Base-by-base conservation (phyloP, 2,797 vertebrate genomes). In the Erethizon dorsatum region DNA sequence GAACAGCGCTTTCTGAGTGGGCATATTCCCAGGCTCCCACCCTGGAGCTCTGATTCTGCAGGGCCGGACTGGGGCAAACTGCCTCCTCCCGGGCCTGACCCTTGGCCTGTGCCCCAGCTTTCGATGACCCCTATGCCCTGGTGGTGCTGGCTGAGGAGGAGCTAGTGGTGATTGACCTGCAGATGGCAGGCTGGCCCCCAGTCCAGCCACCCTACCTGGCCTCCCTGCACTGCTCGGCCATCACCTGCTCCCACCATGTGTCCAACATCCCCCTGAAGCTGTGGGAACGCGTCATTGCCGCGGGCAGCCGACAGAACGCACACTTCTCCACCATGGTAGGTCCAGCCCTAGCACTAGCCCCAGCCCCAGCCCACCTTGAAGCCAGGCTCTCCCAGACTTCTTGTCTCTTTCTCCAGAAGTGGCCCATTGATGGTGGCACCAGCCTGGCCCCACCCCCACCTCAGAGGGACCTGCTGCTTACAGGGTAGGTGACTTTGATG, bases 111-210 rank as follows among this genome's bases (percentile, higher is more conserved):
- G 86, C 89, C 96, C 69, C 97, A 99, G 99, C 99, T 56, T 99
- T 97, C 0, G 99, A 99, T 80, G 98, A 99, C 78, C 99, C 99
- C 65, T 99, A 98, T 41, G 99, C 99, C 6, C 98, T 99, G 97
- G 99, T 99, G 98, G 99, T 99, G 54, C 98, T 99, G 97, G 99
- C 99, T 1, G 99, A 99, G 96, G 99, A 99, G 98, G 99, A 99
- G 97, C 98, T 99, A 79, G 99, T 99, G 45, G 99, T 99, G 82
- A 99, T 99, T 2, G 99, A 99, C 98, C 97, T 99, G 96, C 98
- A 99, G 98, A 99, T 99, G 0, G 98, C 99, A 0, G 99, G 99
- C 95, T 99, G 99, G 99, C 99, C 99, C 0, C 99, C 99, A 14
- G 99, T 99, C 69, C 99, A 99, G 97, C 99, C 99, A 0, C 99